Evolutionary conservation across 1,140 invertebrate genomes (phyloP).

Genomic region (Apolygus lucorum): DNA sequence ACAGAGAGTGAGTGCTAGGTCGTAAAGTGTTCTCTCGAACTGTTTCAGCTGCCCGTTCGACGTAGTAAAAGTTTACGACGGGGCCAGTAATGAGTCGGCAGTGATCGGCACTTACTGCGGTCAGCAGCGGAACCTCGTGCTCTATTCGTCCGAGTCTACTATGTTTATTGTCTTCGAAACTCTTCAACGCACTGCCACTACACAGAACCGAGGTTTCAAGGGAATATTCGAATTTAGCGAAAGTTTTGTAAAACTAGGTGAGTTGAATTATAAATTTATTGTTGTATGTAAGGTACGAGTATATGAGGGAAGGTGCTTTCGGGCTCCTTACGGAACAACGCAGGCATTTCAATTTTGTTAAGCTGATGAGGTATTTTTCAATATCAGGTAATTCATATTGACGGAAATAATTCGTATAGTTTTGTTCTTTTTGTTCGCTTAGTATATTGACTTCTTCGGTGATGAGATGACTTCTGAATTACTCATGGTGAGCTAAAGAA

Average conservation of each 20-base stretch:
- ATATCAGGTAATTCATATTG: too few species aligned
- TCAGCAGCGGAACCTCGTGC: constrained; percentile 87
- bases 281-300: too few species aligned
- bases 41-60: constrained; percentile 91
- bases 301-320: too few species aligned
- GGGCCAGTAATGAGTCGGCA: constrained; percentile 69
- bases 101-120: constrained; percentile 97
- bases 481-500: too few species aligned
- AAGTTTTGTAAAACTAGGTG: constrained; percentile 90
- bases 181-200: constrained; percentile 76
- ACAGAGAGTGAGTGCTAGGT: too few species aligned
- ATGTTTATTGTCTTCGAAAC: constrained; percentile 85
- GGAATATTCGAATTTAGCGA: constrained; percentile 94
- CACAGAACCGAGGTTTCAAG: constrained; percentile 90
- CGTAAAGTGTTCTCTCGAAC: not conserved
- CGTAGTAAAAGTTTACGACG: constrained; percentile 94
- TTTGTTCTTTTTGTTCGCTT: too few species aligned
- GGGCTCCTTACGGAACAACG: too few species aligned
- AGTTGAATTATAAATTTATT: constrained; percentile 34
- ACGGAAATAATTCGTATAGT: too few species aligned
- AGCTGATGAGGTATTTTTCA: too few species aligned
- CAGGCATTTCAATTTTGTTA: too few species aligned
- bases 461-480: too few species aligned
- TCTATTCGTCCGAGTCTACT: constrained; percentile 84
- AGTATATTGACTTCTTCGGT: too few species aligned